Evolutionary conservation across 2,113 vertebrate genomes (phyloP).

Genomic region (Aegithalos caudatus): DNA sequence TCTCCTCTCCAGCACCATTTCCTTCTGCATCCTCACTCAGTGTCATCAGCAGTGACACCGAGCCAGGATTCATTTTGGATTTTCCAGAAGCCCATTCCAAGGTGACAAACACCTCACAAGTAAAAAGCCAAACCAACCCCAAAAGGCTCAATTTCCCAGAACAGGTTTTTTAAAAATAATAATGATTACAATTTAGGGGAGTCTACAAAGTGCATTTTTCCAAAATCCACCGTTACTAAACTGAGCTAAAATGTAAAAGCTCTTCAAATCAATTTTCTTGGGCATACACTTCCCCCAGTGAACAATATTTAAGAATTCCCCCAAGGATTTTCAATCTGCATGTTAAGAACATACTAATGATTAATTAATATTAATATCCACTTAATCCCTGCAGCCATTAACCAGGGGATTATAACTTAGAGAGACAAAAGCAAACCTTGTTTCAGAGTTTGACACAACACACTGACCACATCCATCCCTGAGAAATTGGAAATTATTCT

Average conservation of each 20-base stretch:
- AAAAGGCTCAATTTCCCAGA: neutral
- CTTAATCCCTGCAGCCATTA: neutral
- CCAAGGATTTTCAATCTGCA: neutral
- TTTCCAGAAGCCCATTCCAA: neutral
- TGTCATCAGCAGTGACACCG: neutral
- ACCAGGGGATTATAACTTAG: neutral
- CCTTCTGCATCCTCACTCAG: neutral
- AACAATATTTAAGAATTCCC: neutral
- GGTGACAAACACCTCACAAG: neutral
- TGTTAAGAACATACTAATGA: neutral
- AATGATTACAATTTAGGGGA: neutral
- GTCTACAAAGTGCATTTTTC: neutral
- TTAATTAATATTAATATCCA: neutral
- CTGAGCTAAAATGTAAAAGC: neutral
- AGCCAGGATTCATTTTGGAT: neutral
- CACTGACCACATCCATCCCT: neutral
- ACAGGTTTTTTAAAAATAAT: rapidly evolving
- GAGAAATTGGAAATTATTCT: neutral
- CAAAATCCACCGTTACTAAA: neutral
- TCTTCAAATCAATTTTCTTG: neutral
- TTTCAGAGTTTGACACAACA: neutral
- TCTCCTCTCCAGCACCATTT: no score
- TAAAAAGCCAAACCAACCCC: neutral
- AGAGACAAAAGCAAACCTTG: neutral
- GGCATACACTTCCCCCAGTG: neutral